Evolutionary conservation across 2,797 vertebrate species (phyloP).

Genomic region (Nasua narica): DNA sequence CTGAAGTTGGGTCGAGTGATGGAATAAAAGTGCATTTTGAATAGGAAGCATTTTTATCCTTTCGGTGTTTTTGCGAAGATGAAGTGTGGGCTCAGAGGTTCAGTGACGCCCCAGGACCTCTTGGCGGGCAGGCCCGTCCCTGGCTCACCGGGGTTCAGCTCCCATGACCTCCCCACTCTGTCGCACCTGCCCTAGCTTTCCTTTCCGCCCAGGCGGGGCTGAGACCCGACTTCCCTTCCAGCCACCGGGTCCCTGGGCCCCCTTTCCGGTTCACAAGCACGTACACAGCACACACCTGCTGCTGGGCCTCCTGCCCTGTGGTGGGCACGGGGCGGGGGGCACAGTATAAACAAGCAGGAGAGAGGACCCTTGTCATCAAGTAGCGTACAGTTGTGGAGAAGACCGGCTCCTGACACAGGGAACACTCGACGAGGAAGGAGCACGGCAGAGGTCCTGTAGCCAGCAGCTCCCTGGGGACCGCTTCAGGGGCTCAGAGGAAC

Average conservation of each 20-base stretch:
- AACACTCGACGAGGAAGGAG: rapidly evolving
- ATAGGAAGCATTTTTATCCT: background rate
- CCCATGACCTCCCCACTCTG: rapidly evolving
- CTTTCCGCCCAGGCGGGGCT: too few species aligned
- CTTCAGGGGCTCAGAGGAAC: background rate
- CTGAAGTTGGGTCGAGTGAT: background rate
- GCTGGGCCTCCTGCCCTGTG: background rate
- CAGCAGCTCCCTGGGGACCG: background rate
- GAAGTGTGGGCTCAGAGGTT: background rate
- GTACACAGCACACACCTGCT: background rate
- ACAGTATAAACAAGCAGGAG: background rate
- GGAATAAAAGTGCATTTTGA: background rate
- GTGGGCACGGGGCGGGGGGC: too few species aligned
- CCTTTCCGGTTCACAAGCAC: background rate
- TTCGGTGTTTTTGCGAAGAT: background rate
- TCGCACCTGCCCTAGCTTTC: background rate
- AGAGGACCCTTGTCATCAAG: background rate
- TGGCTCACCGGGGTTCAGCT: background rate
- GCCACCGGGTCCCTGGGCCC: background rate
- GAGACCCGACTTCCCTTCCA: background rate
- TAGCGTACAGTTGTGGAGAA: background rate
- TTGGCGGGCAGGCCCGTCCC: background rate
- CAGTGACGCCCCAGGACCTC: background rate
- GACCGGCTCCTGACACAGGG: background rate
- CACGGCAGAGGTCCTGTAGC: too few species aligned